A percentile compares a stretch with the other conserved stretches of the same genome.
Evolutionary conservation across 2,888 invertebrate genomes (phyloP).

Genomic region (Nymphalis urticae): DNA sequence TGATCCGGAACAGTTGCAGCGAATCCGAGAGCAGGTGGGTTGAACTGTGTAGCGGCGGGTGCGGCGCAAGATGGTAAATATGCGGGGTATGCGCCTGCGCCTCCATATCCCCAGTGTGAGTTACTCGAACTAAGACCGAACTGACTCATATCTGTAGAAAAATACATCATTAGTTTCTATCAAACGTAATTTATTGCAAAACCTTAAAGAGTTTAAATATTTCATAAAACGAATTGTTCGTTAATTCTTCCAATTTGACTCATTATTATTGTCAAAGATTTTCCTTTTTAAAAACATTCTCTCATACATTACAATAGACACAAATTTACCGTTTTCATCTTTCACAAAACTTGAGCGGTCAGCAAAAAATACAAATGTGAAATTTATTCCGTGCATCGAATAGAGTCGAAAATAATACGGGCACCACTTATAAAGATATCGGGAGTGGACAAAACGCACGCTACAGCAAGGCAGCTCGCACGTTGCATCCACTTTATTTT

Average conservation of each 20-base stretch:
- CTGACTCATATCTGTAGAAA: conserved; percentile 89
- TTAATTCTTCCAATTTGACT: too few species aligned
- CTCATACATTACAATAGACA: conserved; percentile 7
- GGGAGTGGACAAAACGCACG: conserved; percentile 52
- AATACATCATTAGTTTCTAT: not conserved
- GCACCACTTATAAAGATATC: conserved; percentile 67
- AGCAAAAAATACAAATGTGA: conserved; percentile 23
- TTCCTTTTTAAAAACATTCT: not conserved
- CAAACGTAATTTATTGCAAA: not conserved
- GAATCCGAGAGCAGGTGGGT: conserved; percentile 88
- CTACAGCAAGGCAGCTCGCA: conserved; percentile 47
- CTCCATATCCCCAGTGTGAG: conserved; percentile 93
- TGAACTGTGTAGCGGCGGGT: conserved; percentile 86
- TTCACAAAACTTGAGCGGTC: conserved; percentile 24
- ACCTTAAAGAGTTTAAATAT: not conserved
- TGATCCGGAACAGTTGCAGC: conserved; percentile 86
- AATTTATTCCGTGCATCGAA: conserved; percentile 32
- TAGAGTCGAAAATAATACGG: conserved; percentile 42
- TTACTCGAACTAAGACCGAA: conserved; percentile 92
- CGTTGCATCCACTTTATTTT: conserved; percentile 70
- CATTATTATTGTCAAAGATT: not conserved
- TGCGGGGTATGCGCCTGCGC: conserved; percentile 92
- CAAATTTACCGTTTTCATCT: conserved; percentile 9
- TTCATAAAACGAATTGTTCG: not conserved
- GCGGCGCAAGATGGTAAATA: conserved; percentile 91